These are phyloP conservation scores for Bothrops jararaca DNA, from an alignment of 2,113 vertebrate genomes.

Conservation along the genomic window DNA sequence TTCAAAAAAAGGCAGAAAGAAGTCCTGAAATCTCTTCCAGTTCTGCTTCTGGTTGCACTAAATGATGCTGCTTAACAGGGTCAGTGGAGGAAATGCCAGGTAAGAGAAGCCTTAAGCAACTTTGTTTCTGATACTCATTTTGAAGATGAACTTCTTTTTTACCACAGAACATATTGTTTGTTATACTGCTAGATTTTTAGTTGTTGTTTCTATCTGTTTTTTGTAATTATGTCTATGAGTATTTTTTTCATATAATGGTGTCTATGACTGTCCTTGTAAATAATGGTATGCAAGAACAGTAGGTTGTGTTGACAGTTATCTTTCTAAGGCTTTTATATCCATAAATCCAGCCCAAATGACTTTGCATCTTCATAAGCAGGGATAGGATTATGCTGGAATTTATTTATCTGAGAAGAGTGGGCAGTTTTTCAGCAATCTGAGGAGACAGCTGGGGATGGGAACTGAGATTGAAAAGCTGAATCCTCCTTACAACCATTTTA, in stretches of 20 bases:
- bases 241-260: background rate
- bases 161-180: background rate
- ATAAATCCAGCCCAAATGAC: background rate
- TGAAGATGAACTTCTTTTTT: background rate
- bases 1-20: background rate
- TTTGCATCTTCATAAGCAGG: background rate
- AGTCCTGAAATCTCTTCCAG: background rate
- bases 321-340: background rate
- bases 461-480: background rate
- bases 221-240: background rate
- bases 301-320: background rate
- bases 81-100: background rate
- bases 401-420: background rate
- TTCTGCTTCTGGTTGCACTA: background rate
- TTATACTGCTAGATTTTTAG: background rate
- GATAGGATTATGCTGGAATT: background rate
- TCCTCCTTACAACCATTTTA: background rate
- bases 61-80: background rate
- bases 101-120: background rate
- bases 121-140: background rate
- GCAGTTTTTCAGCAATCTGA: background rate
- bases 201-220: background rate
- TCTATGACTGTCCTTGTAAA: background rate
- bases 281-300: background rate
- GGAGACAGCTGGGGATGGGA: background rate